Evolutionary conservation across 2,888 invertebrate genomes (phyloP), one percentile per base, ranked within the genome.

Genomic region (Schizaphis graminum): DNA sequence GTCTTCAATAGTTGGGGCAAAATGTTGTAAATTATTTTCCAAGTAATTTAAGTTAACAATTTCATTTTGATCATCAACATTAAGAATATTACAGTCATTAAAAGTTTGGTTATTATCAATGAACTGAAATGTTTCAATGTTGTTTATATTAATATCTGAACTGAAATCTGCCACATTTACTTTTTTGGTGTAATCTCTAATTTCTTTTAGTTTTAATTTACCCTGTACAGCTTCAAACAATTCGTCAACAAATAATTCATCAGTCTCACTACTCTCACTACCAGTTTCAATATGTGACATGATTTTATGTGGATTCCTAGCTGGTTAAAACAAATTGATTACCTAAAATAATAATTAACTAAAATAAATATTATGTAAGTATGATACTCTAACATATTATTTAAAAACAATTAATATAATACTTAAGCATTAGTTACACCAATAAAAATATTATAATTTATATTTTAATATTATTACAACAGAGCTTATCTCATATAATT

Each of bases 341-440:
- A 84, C 84, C 84, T 84, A 84, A 84, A 84, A 41, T 84, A 35
- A 84, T 84, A 84, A 84, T 84, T 84, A 56, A 56, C 56, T 84
- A 84, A 84, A 84, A 84, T 84, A 4, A 84, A 84, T 41, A 84
- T 84, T 84, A 41, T 84, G 41, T 84, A 84, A 84, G 24, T 41
- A n/a, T n/a, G n/a, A 1, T 41, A 84, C 84, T 84, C 21, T 4
- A 84, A 84, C 1, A 84, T 41, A 41, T 35, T 41, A 77, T 2
- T 77, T 84, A 35, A 84, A 41, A 84, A 4, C 41, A 24, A 84
- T 0, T 84, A 84, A 84, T 41, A 84, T 41, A 84, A 84, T 84
- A 84, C 0, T 41, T 21, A 21, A 44, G 21, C 1, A 44, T 84
- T n/a, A n/a, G n/a, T n/a, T n/a, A n/a, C n/a, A n/a, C n/a, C n/a